Percentiles rank a stretch among this genome's conserved stretches.
These are phyloP conservation scores for Scalopus aquaticus DNA, from an alignment of 2,113 vertebrate species.

Conservation along the genomic window DNA sequence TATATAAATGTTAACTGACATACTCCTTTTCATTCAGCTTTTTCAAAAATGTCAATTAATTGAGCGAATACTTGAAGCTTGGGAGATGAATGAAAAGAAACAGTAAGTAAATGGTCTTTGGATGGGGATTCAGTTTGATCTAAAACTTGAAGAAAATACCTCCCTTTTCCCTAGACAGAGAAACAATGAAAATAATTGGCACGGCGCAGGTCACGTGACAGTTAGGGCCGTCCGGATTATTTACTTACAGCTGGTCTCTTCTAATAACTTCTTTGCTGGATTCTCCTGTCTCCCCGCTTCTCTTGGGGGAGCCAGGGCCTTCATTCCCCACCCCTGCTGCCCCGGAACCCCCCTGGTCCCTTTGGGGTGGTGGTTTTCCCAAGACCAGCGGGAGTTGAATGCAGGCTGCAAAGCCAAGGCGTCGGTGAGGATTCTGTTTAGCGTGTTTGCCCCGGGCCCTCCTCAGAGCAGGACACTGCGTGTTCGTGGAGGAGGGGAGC, in stretches of 20 bases:
- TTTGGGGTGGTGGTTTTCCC: neutral
- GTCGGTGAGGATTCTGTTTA: neutral
- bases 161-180: neutral
- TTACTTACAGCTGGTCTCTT: neutral
- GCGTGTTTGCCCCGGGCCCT: neutral
- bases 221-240: neutral
- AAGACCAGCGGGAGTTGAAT: neutral
- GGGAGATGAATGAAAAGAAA: constrained; percentile 97
- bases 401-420: neutral
- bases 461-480: neutral
- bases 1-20: constrained; percentile 28
- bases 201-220: too few relatives aligned
- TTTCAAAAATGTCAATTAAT: constrained; percentile 98
- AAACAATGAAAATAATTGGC: neutral
- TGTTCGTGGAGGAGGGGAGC: neutral
- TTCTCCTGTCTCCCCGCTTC: neutral
- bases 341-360: neutral
- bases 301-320: neutral
- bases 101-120: constrained; percentile 90
- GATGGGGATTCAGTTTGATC: neutral
- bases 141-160: neutral
- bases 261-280: neutral
- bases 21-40: constrained; percentile 85
- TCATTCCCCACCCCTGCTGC: neutral
- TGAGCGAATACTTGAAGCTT: constrained; percentile 97